Evolutionary conservation across 2,888 invertebrate species (phyloP), one percentile per base, ranked within the genome.

Genomic region (Branchellion lobata): DNA sequence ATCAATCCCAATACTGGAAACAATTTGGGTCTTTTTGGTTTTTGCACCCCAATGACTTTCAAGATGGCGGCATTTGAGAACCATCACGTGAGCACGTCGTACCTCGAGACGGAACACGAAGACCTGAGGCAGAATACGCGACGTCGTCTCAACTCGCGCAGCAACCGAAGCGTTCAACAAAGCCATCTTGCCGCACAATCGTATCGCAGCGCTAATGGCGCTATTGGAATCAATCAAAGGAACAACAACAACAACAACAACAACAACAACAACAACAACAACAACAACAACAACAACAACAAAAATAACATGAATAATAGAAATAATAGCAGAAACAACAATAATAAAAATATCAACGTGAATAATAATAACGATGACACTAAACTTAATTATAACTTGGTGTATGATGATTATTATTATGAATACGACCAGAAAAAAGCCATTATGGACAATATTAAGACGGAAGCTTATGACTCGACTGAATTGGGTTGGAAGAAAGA

Each of bases 21-120:
- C 80, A 83, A 84, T 5, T 85, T 86, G 76, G 86, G 86, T 18
- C 82, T 86, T 77, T 85, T 84, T 82, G 84, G 84, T 57, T 85
- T 83, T 72, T 86, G 85, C 82, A 81, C 34, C 31, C 65, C 76
- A 0, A 57, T 57, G 61, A 57, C 11, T 57, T 57, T 57, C 24
- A 57, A 57, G 21, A 57, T 18, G 24, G 21, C 61, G 24, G 24
- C 61, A 5, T 57, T 24, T 57, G 61, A 57, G n/a, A 57, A 57
- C 21, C 21, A 24, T 57, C 24, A 29, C 31, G 5, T 53, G 21
- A 21, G 40, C 27, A 14, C 34, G 14, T 21, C 51, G 18, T 29
- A 27, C 5, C 21, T 8, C 5, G 8, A n/a, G 2, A 27, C 47
- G 14, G n/a, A 53, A 24, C 14, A 31, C 8, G 51, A 29, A 14